Conservation (phyloP, 2,113 vertebrate genomes). For the Clupea harengus region DNA sequence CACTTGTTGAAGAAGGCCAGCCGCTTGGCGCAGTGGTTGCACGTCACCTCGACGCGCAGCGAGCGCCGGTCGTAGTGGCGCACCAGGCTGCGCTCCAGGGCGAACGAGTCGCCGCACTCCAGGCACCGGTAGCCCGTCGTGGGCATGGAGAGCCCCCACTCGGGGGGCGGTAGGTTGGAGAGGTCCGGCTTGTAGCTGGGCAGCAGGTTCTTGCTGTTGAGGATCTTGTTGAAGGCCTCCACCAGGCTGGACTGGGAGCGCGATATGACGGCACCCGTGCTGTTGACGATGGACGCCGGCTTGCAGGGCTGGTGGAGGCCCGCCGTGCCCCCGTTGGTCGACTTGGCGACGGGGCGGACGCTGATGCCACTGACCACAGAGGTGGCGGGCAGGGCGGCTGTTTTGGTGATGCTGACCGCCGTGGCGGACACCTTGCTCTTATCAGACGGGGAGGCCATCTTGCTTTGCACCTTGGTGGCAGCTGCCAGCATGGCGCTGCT, state of each 20-base stretch:
- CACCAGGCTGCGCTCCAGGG: constrained; percentile 87
- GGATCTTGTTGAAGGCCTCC: constrained; percentile 94
- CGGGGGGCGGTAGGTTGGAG: constrained; percentile 43
- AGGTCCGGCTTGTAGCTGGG: constrained; percentile 91
- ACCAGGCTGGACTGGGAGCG: constrained; percentile 91
- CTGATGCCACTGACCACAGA: constrained; percentile 62
- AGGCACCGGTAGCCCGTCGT: constrained; percentile 85
- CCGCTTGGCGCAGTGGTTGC: constrained; percentile 92
- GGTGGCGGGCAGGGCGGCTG: constrained; percentile 61
- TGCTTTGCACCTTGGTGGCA: constrained; percentile 78
- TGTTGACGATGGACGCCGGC: constrained; percentile 68
- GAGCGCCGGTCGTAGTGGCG: constrained; percentile 93
- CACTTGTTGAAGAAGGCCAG: constrained; percentile 98
- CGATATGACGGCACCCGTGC: constrained; percentile 82
- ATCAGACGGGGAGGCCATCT: constrained; percentile 67
- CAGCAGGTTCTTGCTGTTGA: constrained; percentile 92
- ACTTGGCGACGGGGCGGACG: constrained; percentile 65
- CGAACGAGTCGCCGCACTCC: constrained; percentile 92
- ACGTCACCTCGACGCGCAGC: constrained; percentile 94
- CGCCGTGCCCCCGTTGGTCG: constrained; percentile 78
- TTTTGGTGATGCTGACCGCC: constrained; percentile 60
- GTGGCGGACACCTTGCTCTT: constrained; percentile 73
- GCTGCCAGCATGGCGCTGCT: constrained; percentile 91
- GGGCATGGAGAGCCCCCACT: constrained; percentile 58
- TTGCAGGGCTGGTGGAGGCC: constrained; percentile 69